Percentiles rank a stretch among this genome's conserved stretches.
phyloP scores from a whole-genome alignment of 2,888 invertebrate genomes.

The Nemotelus pantherinus region DNA sequence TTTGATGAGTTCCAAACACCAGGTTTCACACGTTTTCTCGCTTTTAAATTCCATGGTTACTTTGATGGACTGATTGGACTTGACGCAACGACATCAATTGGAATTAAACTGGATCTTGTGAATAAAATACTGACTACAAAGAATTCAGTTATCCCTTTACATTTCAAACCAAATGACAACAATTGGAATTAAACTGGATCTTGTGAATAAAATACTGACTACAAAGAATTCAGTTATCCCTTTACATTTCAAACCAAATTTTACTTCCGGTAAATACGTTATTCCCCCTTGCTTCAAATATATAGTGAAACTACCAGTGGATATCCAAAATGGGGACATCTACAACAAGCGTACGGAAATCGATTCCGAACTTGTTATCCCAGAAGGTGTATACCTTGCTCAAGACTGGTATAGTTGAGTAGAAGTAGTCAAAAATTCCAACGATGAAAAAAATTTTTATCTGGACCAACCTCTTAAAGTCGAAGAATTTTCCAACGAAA shows the following conservation, averaged over 20 bases:
- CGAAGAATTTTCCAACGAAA: not conserved
- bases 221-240: no score
- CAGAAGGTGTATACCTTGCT: slow-evolving; percentile 23
- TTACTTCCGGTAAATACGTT: not conserved
- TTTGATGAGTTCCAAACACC: not conserved
- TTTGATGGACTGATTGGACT: no score
- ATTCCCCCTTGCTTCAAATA: slow-evolving; percentile 23
- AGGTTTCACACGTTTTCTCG: no score
- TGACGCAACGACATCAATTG: no score
- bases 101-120: no score
- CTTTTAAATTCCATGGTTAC: no score
- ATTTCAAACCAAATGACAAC: no score
- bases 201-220: no score
- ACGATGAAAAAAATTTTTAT: slow-evolving; percentile 7
- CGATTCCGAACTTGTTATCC: not conserved
- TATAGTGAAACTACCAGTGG: slow-evolving; percentile 39
- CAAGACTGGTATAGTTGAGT: slow-evolving; percentile 29
- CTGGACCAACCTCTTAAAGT: slow-evolving; percentile 30
- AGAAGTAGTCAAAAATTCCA: slow-evolving; percentile 17
- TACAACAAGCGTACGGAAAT: slow-evolving; percentile 10
- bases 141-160: no score
- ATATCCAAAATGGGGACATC: slow-evolving; percentile 40
- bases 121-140: no score
- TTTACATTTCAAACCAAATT: no score
- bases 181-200: no score